Percentiles rank a stretch among this genome's conserved stretches.
These are phyloP conservation scores for Anseranas semipalmata DNA, from an alignment of 2,113 vertebrate species.

Conservation along the genomic window DNA sequence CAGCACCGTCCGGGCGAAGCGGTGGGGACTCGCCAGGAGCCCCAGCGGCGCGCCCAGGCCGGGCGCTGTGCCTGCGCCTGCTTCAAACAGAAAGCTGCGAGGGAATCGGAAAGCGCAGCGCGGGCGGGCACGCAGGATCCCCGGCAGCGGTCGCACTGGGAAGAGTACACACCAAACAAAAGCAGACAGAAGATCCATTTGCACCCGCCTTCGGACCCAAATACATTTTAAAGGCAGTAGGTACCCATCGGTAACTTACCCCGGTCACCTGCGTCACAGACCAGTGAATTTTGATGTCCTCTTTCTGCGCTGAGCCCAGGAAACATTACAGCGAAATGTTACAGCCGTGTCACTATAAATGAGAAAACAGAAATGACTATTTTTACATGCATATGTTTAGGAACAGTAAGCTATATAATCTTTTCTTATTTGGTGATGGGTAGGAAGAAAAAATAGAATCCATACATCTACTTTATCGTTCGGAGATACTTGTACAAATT, in stretches of 20 bases:
- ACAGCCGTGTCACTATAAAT: not conserved
- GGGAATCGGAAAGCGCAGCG: rapidly evolving
- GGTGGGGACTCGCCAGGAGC: rapidly evolving
- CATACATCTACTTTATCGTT: not conserved
- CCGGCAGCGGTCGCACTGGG: rapidly evolving
- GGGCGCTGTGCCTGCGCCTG: rapidly evolving
- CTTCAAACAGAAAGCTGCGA: rapidly evolving
- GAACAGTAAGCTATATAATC: not conserved
- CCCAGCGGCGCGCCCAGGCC: rapidly evolving
- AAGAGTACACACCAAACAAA: rapidly evolving
- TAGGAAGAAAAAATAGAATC: not conserved
- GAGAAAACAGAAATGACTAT: not conserved
- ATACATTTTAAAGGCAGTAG: not conserved
- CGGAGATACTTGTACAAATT: constrained; percentile 16
- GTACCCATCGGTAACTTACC: not conserved
- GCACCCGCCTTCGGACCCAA: not conserved
- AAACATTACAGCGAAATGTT: not conserved
- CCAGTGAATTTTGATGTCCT: not conserved
- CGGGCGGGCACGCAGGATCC: rapidly evolving
- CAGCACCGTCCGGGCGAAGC: rapidly evolving
- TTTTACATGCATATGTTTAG: not conserved
- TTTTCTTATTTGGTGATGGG: constrained; percentile 28
- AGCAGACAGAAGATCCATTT: rapidly evolving
- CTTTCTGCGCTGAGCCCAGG: not conserved
- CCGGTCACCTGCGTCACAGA: not conserved